Percentiles rank a stretch among this genome's conserved stretches.
Conservation (phyloP, 2,797 vertebrate genomes). For the Hephaestus fuliginosus region DNA sequence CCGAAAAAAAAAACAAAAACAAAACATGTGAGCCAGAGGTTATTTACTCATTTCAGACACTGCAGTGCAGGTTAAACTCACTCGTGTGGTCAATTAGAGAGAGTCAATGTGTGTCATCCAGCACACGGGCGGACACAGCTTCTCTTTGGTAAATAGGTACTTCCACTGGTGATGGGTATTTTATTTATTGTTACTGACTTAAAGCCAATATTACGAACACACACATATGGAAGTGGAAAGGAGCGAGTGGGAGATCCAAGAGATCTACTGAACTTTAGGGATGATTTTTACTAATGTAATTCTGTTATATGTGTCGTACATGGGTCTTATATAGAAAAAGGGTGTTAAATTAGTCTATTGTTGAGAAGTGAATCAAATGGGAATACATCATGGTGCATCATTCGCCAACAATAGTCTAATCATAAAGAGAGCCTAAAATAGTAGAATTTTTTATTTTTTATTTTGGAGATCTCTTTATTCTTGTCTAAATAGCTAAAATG, state of each 20-base stretch:
- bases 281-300: neutral
- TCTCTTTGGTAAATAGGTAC: neutral
- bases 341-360: neutral
- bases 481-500: neutral
- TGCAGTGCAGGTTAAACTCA: conserved; percentile 17
- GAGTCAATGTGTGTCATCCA: neutral
- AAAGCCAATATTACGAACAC: conserved; percentile 1
- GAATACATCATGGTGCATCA: neutral
- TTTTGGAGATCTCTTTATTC: neutral
- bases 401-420: neutral
- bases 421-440: neutral
- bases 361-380: neutral
- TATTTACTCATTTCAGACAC: conserved; percentile 7
- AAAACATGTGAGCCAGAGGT: conserved; percentile 6
- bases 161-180: neutral
- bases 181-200: neutral
- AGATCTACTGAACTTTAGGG: neutral
- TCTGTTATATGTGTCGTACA: neutral
- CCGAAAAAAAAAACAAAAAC: neutral
- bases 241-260: neutral
- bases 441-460: too few species aligned
- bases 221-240: too few species aligned
- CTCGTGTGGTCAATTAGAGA: neutral
- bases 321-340: neutral
- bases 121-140: neutral